These are phyloP conservation scores for Capitulum mitella DNA, from an alignment of 2,888 invertebrate genomes.

Conservation along the genomic window DNA sequence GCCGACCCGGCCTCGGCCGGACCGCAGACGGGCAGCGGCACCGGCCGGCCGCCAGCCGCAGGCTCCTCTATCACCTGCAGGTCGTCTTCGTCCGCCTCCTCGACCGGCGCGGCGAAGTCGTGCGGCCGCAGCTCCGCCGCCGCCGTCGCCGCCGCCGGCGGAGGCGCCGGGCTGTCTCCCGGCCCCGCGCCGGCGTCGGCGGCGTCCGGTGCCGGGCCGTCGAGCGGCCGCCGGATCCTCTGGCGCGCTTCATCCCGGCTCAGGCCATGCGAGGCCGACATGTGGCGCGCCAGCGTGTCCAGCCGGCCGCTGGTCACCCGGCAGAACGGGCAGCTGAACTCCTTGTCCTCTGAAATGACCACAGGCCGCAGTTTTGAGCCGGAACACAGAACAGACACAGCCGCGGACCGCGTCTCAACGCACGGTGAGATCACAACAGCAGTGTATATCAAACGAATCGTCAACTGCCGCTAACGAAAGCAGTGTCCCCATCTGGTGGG, in stretches of 20 bases:
- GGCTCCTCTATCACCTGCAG: too few species aligned
- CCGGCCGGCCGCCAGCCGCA: neutral
- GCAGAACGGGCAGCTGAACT: conserved; percentile 4
- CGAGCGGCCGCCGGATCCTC: neutral
- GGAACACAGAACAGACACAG: too few species aligned
- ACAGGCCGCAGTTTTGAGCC: too few species aligned
- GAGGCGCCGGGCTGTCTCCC: neutral
- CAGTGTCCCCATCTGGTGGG: too few species aligned
- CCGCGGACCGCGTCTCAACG: too few species aligned
- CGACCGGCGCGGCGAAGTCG: too few species aligned
- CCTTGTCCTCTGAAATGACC: neutral
- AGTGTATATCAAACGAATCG: too few species aligned
- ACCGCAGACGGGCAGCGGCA: neutral
- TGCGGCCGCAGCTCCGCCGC: neutral
- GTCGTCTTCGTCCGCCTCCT: too few species aligned
- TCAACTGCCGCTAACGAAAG: too few species aligned
- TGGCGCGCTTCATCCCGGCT: neutral
- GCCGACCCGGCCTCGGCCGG: too few species aligned
- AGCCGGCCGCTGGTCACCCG: neutral
- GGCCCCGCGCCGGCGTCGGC: neutral
- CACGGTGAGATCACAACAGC: too few species aligned
- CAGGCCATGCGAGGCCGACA: conserved; percentile 8
- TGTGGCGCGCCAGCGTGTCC: conserved; percentile 9
- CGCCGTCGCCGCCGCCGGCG: neutral
- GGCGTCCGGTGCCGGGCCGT: neutral